Conservation (phyloP, 1,140 invertebrate species). For the Contarinia nasturtii region DNA sequence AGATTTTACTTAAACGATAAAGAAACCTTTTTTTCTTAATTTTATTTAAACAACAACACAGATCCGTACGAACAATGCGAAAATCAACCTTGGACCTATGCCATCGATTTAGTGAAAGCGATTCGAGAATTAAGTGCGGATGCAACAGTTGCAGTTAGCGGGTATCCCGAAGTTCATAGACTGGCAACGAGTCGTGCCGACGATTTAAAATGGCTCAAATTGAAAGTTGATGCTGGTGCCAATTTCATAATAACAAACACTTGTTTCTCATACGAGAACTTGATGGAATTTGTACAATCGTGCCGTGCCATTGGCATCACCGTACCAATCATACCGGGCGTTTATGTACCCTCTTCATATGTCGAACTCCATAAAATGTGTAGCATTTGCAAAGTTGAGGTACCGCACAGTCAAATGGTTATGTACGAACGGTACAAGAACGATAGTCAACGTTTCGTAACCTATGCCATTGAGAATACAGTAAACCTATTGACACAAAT, state of each 20-base stretch:
- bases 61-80: not conserved
- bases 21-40: conserved; percentile 1
- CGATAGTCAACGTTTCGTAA: not conserved
- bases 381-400: conserved; percentile 1
- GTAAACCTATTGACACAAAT: not conserved
- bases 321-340: conserved; percentile 2
- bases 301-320: conserved; percentile 5
- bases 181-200: conserved; percentile 1
- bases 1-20: too few relatives aligned
- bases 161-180: conserved; percentile 8
- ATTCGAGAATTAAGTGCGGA: conserved; percentile 6
- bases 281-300: conserved; percentile 4
- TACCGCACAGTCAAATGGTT: not conserved
- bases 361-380: not conserved
- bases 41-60: too few relatives aligned
- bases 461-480: not conserved
- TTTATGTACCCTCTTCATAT: conserved; percentile 5
- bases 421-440: not conserved
- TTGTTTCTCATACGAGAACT: conserved; percentile 5
- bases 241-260: conserved; percentile 11
- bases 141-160: conserved; percentile 8
- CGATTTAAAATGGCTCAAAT: conserved; percentile 7
- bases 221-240: conserved; percentile 9
- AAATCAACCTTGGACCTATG: not conserved
- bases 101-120: conserved; percentile 6